These are phyloP conservation scores for Piaya cayana DNA, from an alignment of 2,113 vertebrate genomes.

Conservation along the genomic window DNA sequence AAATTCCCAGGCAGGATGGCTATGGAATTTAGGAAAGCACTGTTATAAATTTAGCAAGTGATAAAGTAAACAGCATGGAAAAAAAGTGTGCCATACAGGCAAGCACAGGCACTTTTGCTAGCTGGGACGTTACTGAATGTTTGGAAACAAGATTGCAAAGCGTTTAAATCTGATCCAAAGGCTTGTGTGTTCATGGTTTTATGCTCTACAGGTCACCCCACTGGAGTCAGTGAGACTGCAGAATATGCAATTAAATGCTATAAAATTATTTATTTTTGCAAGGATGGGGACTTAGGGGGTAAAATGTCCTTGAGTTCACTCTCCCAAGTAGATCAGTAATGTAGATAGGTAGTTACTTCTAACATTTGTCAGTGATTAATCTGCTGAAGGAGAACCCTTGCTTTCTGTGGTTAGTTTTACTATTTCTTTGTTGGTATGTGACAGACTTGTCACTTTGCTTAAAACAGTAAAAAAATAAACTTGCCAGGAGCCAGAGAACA, in stretches of 20 bases:
- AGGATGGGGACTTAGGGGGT: not conserved
- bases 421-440: not conserved
- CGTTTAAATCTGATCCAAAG: not conserved
- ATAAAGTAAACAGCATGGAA: slow-evolving; percentile 39
- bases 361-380: not conserved
- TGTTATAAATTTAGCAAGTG: slow-evolving; percentile 43
- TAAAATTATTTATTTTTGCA: not conserved
- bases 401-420: not conserved
- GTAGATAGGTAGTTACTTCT: not conserved
- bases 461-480: not conserved
- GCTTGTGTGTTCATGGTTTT: not conserved
- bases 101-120: not conserved
- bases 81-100: not conserved
- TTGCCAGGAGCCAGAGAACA: slow-evolving; percentile 4
- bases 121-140: not conserved
- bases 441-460: slow-evolving; percentile 1
- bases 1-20: slow-evolving; percentile 27
- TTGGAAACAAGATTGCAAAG: not conserved
- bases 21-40: not conserved
- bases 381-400: not conserved
- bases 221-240: not conserved
- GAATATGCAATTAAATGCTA: not conserved
- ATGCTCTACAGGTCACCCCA: not conserved
- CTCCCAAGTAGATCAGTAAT: not conserved
- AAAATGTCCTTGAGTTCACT: slow-evolving; percentile 1